Evolutionary conservation across 2,113 vertebrate species (phyloP), one percentile per base, ranked within the genome.

Genomic region (Perca flavescens): DNA sequence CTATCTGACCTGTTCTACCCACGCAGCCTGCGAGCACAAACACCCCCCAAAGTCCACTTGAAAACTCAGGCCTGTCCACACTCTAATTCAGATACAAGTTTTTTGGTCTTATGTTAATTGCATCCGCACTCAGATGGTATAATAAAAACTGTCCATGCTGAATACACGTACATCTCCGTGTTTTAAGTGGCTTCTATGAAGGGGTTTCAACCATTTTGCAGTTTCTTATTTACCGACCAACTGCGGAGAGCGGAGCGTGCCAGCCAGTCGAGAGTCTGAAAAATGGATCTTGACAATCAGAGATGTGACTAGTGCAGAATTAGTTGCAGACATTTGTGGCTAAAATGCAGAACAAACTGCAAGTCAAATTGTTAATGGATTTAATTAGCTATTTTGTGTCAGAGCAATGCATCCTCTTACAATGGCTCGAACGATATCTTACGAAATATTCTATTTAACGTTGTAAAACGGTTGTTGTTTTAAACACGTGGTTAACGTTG

Each of bases 1-100:
- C 86, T 88, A 83, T 88, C 91, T 89, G 90, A 92, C 65, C 75
- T 83, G 84, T 13, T 36, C 86, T 77, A 66, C 87, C 82, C 80
- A 56, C 65, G 3, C 40, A 43, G 40, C 10, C 40, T 43, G 9
- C 40, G 40, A 43, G 40, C 40, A 70, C 52, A 54, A 25, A 74
- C 25, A 70, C 56, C 58, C 80, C 73, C 52, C 73, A 80, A 75
- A 88, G 87, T 89, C 84, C 80, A 91, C 52, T 69, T 79, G 6
- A 58, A 84, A 68, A 64, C 40, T 60, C 40, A 31, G 13, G 3
- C 47, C 58, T 57, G 49, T 85, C 34, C 62, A 46, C 16, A n/a
- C 50, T 19, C 54, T 71, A 36, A 66, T 21, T 21, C 43, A 34
- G 54, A 14, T 28, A 43, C 52, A 80, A 54, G 0, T 15, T 5